Conservation (phyloP, 2,113 vertebrate genomes). For the Pollimyrus isidori region DNA sequence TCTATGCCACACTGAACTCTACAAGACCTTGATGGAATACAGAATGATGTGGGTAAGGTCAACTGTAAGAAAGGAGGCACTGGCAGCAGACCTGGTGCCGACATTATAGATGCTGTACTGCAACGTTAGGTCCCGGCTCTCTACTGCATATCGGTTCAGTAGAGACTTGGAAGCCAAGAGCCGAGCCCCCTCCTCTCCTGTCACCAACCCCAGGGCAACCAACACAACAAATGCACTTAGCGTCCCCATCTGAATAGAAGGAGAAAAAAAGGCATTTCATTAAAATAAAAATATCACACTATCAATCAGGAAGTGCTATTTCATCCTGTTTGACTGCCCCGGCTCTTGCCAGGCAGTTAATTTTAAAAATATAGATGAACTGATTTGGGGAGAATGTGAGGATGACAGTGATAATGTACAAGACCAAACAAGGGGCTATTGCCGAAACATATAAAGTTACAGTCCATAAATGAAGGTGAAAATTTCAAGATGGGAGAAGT, state of each 20-base stretch:
- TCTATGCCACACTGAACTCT: background rate
- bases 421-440: background rate
- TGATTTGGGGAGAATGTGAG: background rate
- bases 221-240: slow-evolving; percentile 43
- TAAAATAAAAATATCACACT: background rate
- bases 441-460: background rate
- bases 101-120: slow-evolving; percentile 98
- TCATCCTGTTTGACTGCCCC: background rate
- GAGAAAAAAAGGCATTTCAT: background rate
- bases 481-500: background rate
- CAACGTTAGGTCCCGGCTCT: slow-evolving; percentile 85
- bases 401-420: background rate
- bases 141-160: slow-evolving; percentile 86
- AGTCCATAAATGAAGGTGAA: background rate
- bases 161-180: slow-evolving; percentile 87
- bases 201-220: slow-evolving; percentile 48
- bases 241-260: slow-evolving; percentile 57
- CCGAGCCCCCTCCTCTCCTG: slow-evolving; percentile 79
- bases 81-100: slow-evolving; percentile 74
- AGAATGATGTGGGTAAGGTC: background rate
- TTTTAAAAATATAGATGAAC: background rate
- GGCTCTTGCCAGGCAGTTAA: background rate
- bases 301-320: background rate
- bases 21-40: background rate
- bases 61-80: background rate